Conservation (phyloP, 2,888 invertebrate species). For the Campoplex capitator region DNA sequence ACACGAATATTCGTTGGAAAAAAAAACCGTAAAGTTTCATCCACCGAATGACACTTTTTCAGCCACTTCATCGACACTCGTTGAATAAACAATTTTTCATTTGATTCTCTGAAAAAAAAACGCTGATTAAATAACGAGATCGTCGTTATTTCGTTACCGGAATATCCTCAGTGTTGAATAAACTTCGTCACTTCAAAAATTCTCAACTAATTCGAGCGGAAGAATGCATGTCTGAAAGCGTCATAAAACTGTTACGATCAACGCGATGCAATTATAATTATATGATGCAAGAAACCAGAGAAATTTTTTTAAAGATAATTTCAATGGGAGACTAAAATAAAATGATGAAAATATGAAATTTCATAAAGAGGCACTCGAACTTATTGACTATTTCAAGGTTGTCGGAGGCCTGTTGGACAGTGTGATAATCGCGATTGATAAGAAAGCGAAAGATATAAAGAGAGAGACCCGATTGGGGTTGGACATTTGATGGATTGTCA, state of each 20-base stretch:
- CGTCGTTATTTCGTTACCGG: too few relatives aligned
- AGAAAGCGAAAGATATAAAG: background rate
- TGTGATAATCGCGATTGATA: background rate
- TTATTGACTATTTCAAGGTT: background rate
- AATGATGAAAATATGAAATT: background rate
- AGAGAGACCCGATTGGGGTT: background rate
- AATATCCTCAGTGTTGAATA: too few relatives aligned
- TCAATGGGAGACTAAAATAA: background rate
- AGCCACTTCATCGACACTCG: background rate
- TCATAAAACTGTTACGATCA: too few relatives aligned
- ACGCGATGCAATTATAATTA: too few relatives aligned
- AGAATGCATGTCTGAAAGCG: too few relatives aligned
- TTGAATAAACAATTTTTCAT: background rate
- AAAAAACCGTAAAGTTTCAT: background rate
- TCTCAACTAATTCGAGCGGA: too few relatives aligned
- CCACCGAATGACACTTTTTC: background rate
- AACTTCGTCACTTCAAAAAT: too few relatives aligned
- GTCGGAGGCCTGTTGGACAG: background rate
- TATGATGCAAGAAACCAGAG: too few relatives aligned
- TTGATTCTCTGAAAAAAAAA: background rate
- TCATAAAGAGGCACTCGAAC: background rate
- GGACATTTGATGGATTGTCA: conserved; percentile 44
- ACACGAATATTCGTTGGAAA: background rate
- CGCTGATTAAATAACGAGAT: too few relatives aligned
- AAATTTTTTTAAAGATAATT: too few relatives aligned